phyloP scores from a whole-genome alignment of 2,113 vertebrate genomes.

The Equus przewalskii region DNA sequence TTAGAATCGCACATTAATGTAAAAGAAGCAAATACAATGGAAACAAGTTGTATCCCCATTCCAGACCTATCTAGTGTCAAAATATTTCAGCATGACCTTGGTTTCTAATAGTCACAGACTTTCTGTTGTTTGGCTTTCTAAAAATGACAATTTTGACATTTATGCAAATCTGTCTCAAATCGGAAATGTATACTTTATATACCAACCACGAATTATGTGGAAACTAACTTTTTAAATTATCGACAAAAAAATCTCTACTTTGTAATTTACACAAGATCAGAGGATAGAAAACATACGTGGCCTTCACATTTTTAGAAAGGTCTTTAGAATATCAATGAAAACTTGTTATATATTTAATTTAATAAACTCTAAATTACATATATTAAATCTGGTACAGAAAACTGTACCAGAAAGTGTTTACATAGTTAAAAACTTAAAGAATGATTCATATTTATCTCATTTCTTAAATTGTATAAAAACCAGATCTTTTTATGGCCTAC shows the following conservation, averaged over 20 bases:
- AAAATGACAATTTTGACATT: background rate
- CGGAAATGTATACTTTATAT: background rate
- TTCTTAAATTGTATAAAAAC: background rate
- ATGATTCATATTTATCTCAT: background rate
- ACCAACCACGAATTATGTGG: background rate
- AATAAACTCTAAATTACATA: background rate
- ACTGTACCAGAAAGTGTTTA: background rate
- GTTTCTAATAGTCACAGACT: constrained; percentile 39
- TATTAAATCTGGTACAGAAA: background rate
- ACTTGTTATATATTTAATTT: background rate
- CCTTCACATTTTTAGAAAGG: background rate
- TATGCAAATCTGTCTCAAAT: background rate
- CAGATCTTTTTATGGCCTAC: background rate
- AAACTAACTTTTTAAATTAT: background rate
- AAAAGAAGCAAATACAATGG: background rate
- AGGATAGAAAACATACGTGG: background rate
- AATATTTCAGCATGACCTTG: constrained; percentile 59
- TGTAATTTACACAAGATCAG: background rate
- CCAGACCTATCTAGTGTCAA: constrained; percentile 26
- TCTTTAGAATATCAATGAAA: background rate
- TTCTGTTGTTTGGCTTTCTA: constrained; percentile 54
- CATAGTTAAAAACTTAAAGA: constrained; percentile 8
- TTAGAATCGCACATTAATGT: constrained; percentile 65
- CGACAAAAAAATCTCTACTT: background rate
- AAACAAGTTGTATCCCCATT: background rate